phyloP scores from a whole-genome alignment of 2,888 invertebrate species.

The Chrysodeixis includens region DNA sequence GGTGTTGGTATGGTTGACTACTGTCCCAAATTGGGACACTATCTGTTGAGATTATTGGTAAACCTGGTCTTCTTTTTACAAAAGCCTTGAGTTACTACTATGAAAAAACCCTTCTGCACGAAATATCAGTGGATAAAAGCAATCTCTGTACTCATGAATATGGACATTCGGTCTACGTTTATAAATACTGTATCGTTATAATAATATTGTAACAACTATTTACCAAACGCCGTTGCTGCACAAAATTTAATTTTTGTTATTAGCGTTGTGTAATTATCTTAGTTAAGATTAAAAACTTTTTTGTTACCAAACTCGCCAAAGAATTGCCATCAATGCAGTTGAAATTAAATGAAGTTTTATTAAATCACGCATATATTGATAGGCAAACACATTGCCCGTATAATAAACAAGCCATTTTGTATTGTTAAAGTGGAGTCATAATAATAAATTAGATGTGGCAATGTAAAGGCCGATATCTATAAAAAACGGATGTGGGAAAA shows the following conservation, averaged over 20 bases:
- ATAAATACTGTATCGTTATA: background rate
- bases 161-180: background rate
- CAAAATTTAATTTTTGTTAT: background rate
- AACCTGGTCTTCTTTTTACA: slow-evolving; percentile 9
- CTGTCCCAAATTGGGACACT: slow-evolving; percentile 32
- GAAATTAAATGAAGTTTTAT: background rate
- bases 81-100: slow-evolving; percentile 8
- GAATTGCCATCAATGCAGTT: background rate
- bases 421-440: background rate
- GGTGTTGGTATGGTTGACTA: slow-evolving; percentile 31
- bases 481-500: background rate
- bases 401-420: background rate
- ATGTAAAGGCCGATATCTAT: background rate
- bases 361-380: background rate
- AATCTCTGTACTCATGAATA: background rate
- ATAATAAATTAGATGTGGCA: background rate
- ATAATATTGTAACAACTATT: background rate
- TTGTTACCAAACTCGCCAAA: slow-evolving; percentile 4
- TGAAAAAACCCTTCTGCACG: background rate
- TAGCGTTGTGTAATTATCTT: background rate
- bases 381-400: background rate
- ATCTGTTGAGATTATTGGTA: slow-evolving; percentile 4
- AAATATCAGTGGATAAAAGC: background rate
- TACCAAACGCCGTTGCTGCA: background rate
- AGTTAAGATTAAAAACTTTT: background rate